Conservation (phyloP, 2,113 vertebrate genomes). For the Ahaetulla prasina region DNA sequence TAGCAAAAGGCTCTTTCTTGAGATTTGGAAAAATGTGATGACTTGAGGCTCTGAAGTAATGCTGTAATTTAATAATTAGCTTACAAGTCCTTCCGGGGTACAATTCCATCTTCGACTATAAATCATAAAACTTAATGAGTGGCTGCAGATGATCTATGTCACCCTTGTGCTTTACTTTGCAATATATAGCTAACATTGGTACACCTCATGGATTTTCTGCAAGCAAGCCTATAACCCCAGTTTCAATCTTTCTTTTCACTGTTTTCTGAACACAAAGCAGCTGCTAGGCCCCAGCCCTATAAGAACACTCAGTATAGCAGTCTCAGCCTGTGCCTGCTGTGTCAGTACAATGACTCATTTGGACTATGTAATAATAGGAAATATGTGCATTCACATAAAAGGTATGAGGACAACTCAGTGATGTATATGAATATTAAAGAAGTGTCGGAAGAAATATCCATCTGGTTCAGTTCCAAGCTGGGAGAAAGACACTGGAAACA, state of each 20-base stretch:
- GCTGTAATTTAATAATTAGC: background rate
- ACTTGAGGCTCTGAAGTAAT: background rate
- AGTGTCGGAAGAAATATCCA: no score
- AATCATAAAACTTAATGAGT: background rate
- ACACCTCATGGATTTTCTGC: background rate
- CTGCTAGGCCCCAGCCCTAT: background rate
- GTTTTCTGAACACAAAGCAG: background rate
- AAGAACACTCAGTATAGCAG: background rate
- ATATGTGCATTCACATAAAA: background rate
- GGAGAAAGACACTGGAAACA: no score
- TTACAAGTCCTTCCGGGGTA: background rate
- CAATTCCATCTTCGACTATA: background rate
- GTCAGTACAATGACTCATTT: background rate
- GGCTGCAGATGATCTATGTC: background rate
- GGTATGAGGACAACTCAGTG: background rate
- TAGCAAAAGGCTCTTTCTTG: background rate
- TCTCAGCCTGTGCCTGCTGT: background rate
- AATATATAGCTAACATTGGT: background rate
- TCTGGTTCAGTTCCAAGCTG: no score
- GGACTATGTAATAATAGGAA: background rate
- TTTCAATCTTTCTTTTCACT: background rate
- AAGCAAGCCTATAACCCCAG: background rate
- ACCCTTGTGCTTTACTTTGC: background rate
- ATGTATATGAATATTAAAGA: background rate
- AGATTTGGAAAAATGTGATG: background rate